Evolutionary conservation across 2,113 vertebrate species (phyloP), one percentile per base, ranked within the genome.

Genomic region (Galbula dea): DNA sequence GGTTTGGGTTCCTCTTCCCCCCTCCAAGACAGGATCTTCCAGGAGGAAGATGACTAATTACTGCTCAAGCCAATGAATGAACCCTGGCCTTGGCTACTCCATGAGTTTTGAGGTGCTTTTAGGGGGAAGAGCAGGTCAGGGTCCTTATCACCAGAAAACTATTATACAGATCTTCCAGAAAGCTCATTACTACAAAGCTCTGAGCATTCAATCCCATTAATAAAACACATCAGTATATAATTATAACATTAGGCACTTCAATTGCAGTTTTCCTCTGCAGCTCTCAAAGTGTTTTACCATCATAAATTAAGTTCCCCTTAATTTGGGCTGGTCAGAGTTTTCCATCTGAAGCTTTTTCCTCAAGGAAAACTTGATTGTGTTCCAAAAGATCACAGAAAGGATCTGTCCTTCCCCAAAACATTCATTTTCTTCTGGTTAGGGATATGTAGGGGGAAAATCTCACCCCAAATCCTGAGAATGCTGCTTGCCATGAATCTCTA

Each of bases 211-310:
- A 91, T 95, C 88, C 92, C 90, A 83, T 93, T 96, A 96, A 96
- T 96, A 96, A 96, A 93, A 86, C 83, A 66, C 90, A 96, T 90
- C 61, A 68, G 90, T 74, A 72, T 88, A 77, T 96, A 95, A 96
- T 95, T 96, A 95, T 78, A 88, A 95, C 93, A 96, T 91, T 91
- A 86, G 83, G 88, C 88, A 90, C 90, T 94, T 88, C 96, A 96
- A 96, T 93, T 96, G 94, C 94, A 88, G 95, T 96, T 96, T 96
- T 95, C 88, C 92, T 95, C 86, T 84, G 68, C 68, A 43, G 86
- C 86, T 94, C 86, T 95, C 72, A 7, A 81, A 91, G 93, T 71
- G 83, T 93, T 90, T 87, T 74, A 27, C 68, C 27, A 20, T 37
- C 69, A 73, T 67, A 93, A 95, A 96, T 94, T 88, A 87, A 90